Evolutionary conservation across 2,888 invertebrate genomes (phyloP).

Genomic region (Keiferia lycopersicella): DNA sequence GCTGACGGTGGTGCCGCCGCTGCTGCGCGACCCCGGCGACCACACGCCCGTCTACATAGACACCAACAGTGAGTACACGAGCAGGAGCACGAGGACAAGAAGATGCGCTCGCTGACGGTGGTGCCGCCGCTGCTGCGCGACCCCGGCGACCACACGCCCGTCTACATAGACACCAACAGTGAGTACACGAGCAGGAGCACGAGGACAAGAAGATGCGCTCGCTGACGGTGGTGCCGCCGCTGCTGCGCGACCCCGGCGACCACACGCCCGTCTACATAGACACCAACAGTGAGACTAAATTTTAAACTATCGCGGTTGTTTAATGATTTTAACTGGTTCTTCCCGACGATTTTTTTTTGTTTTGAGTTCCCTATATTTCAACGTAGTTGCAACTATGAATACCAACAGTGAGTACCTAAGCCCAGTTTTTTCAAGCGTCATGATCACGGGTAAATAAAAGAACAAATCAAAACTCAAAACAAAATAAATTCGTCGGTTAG

Average conservation of each 20-base stretch:
- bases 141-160: constrained; percentile 85
- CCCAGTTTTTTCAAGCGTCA: no score
- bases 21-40: constrained; percentile 90
- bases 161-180: constrained; percentile 93
- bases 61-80: constrained; percentile 85
- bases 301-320: no score
- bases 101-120: constrained; percentile 97
- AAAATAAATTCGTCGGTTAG: no score
- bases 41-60: constrained; percentile 89
- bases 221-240: constrained; percentile 96
- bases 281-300: constrained; percentile 90
- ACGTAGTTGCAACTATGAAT: no score
- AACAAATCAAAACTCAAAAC: no score
- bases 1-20: constrained; percentile 96
- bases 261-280: constrained; percentile 89
- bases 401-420: no score
- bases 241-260: constrained; percentile 90
- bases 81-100: constrained; percentile 97
- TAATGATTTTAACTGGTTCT: no score
- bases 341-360: no score
- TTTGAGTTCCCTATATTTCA: no score
- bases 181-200: constrained; percentile 85
- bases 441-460: no score
- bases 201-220: constrained; percentile 99
- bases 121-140: constrained; percentile 96